Percentiles rank a stretch among this genome's conserved stretches.
phyloP scores from a whole-genome alignment of 2,113 vertebrate species.

The Ovibos moschatus region DNA sequence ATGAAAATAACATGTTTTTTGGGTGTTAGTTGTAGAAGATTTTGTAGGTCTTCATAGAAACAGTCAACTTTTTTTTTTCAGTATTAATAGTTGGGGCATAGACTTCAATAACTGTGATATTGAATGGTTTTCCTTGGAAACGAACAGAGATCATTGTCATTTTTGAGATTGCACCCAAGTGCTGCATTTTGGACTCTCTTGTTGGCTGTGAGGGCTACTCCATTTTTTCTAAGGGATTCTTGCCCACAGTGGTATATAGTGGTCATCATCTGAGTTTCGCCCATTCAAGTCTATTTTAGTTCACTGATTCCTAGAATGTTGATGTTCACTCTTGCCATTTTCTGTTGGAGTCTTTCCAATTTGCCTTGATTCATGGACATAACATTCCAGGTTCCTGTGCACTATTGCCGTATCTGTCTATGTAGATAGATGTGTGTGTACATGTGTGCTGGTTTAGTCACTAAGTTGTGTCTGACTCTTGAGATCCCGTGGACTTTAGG shows the following conservation, averaged over 20 bases:
- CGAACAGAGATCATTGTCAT: not conserved
- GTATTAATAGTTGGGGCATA: not conserved
- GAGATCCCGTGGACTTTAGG: not conserved
- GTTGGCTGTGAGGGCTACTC: not conserved
- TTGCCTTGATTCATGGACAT: not conserved
- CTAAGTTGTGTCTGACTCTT: not conserved
- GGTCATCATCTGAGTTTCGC: not conserved
- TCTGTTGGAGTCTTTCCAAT: not conserved
- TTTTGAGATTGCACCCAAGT: not conserved
- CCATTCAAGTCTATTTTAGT: not conserved
- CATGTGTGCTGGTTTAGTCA: not conserved
- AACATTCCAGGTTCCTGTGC: not conserved
- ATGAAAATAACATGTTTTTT: not conserved
- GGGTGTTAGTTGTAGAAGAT: not conserved
- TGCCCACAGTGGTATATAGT: not conserved
- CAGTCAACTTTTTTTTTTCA: not conserved
- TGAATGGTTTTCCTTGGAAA: not conserved
- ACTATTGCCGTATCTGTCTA: rapidly evolving
- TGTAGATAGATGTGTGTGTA: not conserved
- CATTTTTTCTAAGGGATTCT: not conserved
- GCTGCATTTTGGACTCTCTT: not conserved
- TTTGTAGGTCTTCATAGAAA: not conserved
- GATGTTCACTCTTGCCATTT: not conserved
- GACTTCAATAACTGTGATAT: not conserved
- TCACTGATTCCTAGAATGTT: not conserved